phyloP scores from a whole-genome alignment of 1,140 invertebrate species.

The Anagrus nilaparvatae region DNA sequence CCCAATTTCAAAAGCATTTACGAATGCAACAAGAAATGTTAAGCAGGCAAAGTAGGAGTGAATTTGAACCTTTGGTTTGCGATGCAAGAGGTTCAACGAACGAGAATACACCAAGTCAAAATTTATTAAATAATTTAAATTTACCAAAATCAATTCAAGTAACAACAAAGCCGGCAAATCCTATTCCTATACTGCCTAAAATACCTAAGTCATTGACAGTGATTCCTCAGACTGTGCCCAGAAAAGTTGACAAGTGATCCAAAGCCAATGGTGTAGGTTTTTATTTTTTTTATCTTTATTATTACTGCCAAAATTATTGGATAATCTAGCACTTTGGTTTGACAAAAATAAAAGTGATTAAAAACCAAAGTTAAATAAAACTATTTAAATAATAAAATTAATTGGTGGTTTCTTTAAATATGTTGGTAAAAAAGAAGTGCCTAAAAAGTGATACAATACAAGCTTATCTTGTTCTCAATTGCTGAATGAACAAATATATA shows the following conservation, averaged over 20 bases:
- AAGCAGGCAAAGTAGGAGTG: slow-evolving; percentile 34
- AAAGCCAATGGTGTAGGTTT: slow-evolving; percentile 1
- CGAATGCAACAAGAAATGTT: slow-evolving; percentile 40
- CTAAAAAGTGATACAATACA: too few species aligned
- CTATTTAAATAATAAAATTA: too few species aligned
- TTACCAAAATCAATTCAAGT: slow-evolving; percentile 41
- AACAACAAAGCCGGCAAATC: slow-evolving; percentile 33
- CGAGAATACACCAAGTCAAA: slow-evolving; percentile 36
- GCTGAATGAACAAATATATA: too few species aligned
- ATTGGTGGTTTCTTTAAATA: too few species aligned
- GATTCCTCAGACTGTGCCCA: slow-evolving; percentile 52
- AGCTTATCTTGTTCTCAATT: too few species aligned
- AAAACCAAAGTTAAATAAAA: too few species aligned
- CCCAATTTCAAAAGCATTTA: slow-evolving; percentile 37
- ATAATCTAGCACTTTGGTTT: too few species aligned
- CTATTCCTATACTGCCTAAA: slow-evolving; percentile 50
- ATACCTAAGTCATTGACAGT: slow-evolving; percentile 67
- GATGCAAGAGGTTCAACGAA: slow-evolving; percentile 35
- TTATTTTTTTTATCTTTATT: too few species aligned
- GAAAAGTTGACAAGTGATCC: slow-evolving; percentile 32
- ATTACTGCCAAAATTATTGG: too few species aligned
- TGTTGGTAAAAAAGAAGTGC: too few species aligned
- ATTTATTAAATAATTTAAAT: slow-evolving; percentile 35
- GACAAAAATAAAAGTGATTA: too few species aligned
- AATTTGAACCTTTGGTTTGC: slow-evolving; percentile 41